phyloP scores from a whole-genome alignment of 2,888 invertebrate genomes.

The Brachynemurus nebulosus region DNA sequence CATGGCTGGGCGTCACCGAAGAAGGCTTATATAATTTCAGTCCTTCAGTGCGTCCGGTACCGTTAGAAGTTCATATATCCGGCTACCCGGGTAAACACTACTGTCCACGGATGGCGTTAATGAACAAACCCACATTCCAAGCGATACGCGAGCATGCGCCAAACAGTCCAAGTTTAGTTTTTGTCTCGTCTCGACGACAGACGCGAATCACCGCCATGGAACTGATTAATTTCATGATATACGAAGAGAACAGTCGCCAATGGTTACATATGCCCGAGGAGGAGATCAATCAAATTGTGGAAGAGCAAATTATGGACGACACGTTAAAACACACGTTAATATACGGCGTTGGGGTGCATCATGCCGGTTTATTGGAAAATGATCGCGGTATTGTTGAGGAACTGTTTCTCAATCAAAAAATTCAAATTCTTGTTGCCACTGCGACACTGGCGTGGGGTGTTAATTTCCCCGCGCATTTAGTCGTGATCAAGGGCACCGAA shows the following conservation, averaged over 20 bases:
- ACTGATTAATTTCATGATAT: constrained; percentile 64
- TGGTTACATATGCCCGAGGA: constrained; percentile 81
- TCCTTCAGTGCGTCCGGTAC: constrained; percentile 95
- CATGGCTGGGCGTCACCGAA: constrained; percentile 85
- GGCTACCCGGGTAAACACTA: constrained; percentile 98
- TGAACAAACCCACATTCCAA: constrained; percentile 97
- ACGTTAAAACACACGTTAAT: constrained; percentile 87
- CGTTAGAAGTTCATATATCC: constrained; percentile 69
- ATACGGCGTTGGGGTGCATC: constrained; percentile 97
- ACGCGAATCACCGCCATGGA: constrained; percentile 94
- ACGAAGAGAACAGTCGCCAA: constrained; percentile 32
- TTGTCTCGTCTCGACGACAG: constrained; percentile 93
- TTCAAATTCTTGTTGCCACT: constrained; percentile 90
- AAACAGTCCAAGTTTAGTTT: constrained; percentile 78
- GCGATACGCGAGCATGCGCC: constrained; percentile 90
- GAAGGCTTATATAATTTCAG: constrained; percentile 95
- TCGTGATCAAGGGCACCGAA: constrained; percentile 96
- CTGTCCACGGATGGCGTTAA: constrained; percentile 97
- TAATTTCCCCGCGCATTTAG: constrained; percentile 95
- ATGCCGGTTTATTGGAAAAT: constrained; percentile 88
- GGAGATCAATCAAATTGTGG: constrained; percentile 68
- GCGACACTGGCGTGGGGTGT: constrained; percentile 99
- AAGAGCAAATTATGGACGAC: constrained; percentile 57
- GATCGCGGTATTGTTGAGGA: constrained; percentile 89
- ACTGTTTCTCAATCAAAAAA: constrained; percentile 86